These are phyloP conservation scores for Leptinotarsa lineolata DNA, from an alignment of 1,140 invertebrate genomes.

Conservation along the genomic window DNA sequence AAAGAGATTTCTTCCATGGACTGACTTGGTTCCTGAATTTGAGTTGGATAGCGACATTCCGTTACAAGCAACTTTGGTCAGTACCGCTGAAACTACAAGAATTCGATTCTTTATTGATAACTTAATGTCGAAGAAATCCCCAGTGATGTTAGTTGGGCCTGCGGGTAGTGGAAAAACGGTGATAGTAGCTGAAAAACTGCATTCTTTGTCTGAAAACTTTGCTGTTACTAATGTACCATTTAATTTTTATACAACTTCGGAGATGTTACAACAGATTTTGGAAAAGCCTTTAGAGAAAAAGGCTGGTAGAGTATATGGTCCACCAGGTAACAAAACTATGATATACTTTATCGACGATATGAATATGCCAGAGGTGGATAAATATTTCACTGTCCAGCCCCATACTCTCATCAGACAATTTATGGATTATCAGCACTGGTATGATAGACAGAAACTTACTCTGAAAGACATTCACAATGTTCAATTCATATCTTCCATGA, in stretches of 20 bases:
- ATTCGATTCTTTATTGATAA: slow-evolving; percentile 89
- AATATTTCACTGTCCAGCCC: slow-evolving; percentile 93
- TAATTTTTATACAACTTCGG: slow-evolving; percentile 95
- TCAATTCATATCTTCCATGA: slow-evolving; percentile 95
- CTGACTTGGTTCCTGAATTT: slow-evolving; percentile 74
- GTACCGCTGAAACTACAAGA: slow-evolving; percentile 87
- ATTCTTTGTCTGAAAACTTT: slow-evolving; percentile 74
- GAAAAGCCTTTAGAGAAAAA: slow-evolving; percentile 95
- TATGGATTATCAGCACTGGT: slow-evolving; percentile 94
- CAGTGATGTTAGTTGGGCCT: slow-evolving; percentile 88
- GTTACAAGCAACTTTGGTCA: slow-evolving; percentile 75
- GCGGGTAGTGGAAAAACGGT: slow-evolving; percentile 89
- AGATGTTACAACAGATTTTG: slow-evolving; percentile 89
- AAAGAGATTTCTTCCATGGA: slow-evolving; percentile 87
- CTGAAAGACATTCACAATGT: slow-evolving; percentile 93
- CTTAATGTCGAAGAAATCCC: slow-evolving; percentile 77
- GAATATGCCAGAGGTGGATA: slow-evolving; percentile 97
- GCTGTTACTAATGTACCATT: slow-evolving; percentile 88
- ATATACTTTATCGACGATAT: slow-evolving; percentile 96
- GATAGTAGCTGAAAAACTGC: slow-evolving; percentile 82
- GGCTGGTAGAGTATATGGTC: slow-evolving; percentile 89
- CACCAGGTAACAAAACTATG: slow-evolving; percentile 86
- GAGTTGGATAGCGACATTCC: slow-evolving; percentile 86
- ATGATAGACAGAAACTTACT: slow-evolving; percentile 82
- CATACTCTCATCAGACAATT: slow-evolving; percentile 93